phyloP scores from a whole-genome alignment of 1,140 invertebrate species.

The Adoxophyes honmai region DNA sequence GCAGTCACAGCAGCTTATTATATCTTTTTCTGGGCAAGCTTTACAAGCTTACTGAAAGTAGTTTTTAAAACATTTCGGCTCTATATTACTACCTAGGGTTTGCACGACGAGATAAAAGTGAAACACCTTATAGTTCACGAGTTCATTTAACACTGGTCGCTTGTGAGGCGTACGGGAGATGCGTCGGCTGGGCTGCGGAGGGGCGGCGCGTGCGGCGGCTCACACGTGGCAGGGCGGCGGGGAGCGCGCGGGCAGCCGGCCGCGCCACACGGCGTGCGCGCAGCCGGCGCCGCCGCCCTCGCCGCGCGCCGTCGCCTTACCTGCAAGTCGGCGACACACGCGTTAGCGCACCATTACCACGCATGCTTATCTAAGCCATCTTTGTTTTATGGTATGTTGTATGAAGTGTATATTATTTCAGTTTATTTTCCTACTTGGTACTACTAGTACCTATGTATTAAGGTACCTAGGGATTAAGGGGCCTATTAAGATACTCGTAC shows the following conservation, averaged over 20 bases:
- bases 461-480: too few species aligned
- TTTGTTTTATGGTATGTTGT: too few species aligned
- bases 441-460: too few species aligned
- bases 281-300: constrained; percentile 15
- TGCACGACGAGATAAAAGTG: constrained; percentile 17
- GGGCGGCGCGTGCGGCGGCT: constrained; percentile 25
- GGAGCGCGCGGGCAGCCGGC: constrained; percentile 52
- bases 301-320: constrained; percentile 48
- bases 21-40: constrained; percentile 10
- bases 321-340: constrained; percentile 35
- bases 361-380: too few species aligned
- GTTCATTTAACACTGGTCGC: constrained; percentile 19
- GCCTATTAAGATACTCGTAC: too few species aligned
- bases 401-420: too few species aligned
- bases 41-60: background rate
- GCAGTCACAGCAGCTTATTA: constrained; percentile 4
- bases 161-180: constrained; percentile 7
- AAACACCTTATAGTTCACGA: constrained; percentile 42
- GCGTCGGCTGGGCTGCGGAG: constrained; percentile 17
- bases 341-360: background rate
- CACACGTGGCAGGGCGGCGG: constrained; percentile 64
- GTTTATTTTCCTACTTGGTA: too few species aligned
- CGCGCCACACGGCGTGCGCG: constrained; percentile 48
- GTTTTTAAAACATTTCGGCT: constrained; percentile 11
- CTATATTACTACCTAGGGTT: constrained; percentile 15